Base-by-base conservation (phyloP, 2,113 vertebrate species). In the Microtus pennsylvanicus region DNA sequence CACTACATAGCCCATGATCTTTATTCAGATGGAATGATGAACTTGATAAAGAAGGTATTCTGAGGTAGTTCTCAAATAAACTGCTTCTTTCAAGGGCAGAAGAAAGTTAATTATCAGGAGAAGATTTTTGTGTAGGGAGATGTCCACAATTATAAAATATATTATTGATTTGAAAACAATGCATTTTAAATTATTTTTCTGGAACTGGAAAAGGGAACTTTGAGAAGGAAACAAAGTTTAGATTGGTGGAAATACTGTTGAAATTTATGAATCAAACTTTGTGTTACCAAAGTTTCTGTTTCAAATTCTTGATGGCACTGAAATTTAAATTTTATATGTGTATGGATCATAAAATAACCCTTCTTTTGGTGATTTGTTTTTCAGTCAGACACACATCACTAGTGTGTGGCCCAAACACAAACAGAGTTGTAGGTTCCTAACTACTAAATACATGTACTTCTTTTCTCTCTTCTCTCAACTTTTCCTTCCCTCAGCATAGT, bases 261-360 rank as follows among this genome's bases (percentile, higher is more conserved):
- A 42, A 63, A 9, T 55, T 87, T 30, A 17, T 74, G 75, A 75
- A 75, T 1, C 35, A 38, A 85, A 80, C 45, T 14, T 26, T 80
- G 65, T 47, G 35, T 80, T 6, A 28, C 13, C 21, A 45, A 38
- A 72, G 80, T 75, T 94, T 76, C 65, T 93, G 24, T 77, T 93
- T 76, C 85, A 97, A 94, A n/a, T 92, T 93, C 85, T 88, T 75
- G 92, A 93, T 94, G 70, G 70, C 19, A 70, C 6, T 77, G 26
- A 85, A 93, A 95, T 94, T 95, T 95, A 52, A 87, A 91, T 94
- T 93, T 91, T 67, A 35, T 86, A 72, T 95, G 90, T 90, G 95
- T 61, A 69, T 38, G 94, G 86, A 50, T 69, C 70, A 89, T n/a
- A 87, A 94, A 91, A 58, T 85, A 96, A 87, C 89, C 88, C 45